Evolutionary conservation across 2,888 invertebrate species (phyloP).

Genomic region (Eremobia ochroleuca): DNA sequence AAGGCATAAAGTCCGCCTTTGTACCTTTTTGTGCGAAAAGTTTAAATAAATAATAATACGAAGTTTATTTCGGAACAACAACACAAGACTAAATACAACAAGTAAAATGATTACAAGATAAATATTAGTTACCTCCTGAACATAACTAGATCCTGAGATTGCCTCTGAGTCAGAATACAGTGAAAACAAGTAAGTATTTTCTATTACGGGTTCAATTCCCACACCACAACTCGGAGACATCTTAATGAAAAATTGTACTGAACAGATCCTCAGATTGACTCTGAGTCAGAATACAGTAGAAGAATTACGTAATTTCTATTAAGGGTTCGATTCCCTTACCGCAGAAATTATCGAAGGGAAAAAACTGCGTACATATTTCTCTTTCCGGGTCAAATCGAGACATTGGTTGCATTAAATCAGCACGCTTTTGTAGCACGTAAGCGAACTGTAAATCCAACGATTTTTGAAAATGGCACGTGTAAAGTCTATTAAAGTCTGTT

Average conservation of each 20-base stretch:
- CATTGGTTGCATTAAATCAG: neutral
- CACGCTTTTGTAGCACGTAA: too few species aligned
- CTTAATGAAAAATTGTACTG: neutral
- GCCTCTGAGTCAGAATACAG: neutral
- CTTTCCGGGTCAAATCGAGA: neutral
- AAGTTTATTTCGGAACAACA: too few species aligned
- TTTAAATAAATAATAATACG: too few species aligned
- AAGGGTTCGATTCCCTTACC: slow-evolving; percentile 17
- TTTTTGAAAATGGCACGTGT: neutral
- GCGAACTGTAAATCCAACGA: too few species aligned
- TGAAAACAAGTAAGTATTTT: neutral
- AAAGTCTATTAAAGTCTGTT: neutral
- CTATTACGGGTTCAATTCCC: slow-evolving; percentile 15
- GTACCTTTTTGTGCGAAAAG: too few species aligned
- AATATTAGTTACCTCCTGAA: neutral
- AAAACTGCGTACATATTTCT: too few species aligned
- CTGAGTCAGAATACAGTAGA: neutral
- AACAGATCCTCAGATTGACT: neutral
- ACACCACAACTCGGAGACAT: neutral
- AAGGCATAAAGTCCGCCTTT: too few species aligned
- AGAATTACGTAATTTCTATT: neutral
- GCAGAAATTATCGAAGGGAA: neutral
- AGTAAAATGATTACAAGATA: neutral
- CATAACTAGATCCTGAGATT: neutral
- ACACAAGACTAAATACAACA: too few species aligned